Evolutionary conservation across 2,113 vertebrate species (phyloP), one percentile per base, ranked within the genome.

Genomic region (Taurulus bubalis): DNA sequence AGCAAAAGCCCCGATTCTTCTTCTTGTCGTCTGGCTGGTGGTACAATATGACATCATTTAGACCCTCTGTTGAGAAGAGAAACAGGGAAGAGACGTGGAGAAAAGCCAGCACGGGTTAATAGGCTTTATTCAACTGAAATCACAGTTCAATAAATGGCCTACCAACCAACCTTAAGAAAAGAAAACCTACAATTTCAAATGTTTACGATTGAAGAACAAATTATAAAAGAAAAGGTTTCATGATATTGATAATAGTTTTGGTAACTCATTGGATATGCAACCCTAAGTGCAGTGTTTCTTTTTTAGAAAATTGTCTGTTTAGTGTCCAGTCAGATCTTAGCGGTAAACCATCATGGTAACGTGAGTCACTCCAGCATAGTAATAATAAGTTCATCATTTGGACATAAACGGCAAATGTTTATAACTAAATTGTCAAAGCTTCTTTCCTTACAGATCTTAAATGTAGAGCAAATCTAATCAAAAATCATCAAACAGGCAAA

Each of bases 41-140:
- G 90, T 99, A 99, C 87, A 99, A 95, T 96, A 99, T 99, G 93
- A 99, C 98, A 93, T 99, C 98, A 93, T 97, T 99, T 94, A 99
- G 97, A 92, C 98, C 97, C 96, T 99, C 98, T 99, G 91, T 49
- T 93, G 90, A 64, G 49, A 85, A 20, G 58, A 55, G 66, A 60
- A 73, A 78, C 8, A 18, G 22, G 40, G 20, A 6, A 72, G 0
- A 20, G 10, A 64, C 53, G 47, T 40, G 53, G 15, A 71, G 34
- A 66, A 63, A 71, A 28, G 9, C 15, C 20, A 56, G 22, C 4
- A 74, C 18, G 8, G 55, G n/a, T 77, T 82, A 83, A 73, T 9
- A 36, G 14, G 14, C 32, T 59, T 28, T 58, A 47, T 8, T 64
- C 11, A 32, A n/a, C 16, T 32, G 22, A 42, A n/a, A 51, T 60